These are phyloP conservation scores for Caracal caracal DNA, from an alignment of 2,113 vertebrate species.

Conservation along the genomic window DNA sequence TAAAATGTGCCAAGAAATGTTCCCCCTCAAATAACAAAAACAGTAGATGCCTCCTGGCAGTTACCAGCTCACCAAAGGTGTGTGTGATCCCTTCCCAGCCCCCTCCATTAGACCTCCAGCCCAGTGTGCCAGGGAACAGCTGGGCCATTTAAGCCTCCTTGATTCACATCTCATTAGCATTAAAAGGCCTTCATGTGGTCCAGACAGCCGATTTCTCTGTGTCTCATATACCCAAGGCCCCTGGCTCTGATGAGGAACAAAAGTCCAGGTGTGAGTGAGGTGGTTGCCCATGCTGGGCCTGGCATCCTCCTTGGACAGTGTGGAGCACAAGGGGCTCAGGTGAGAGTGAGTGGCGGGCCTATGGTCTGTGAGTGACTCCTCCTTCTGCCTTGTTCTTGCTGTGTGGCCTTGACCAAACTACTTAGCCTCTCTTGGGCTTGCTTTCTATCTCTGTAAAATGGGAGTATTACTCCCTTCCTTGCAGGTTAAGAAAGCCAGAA, in stretches of 20 bases:
- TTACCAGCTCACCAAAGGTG: not conserved
- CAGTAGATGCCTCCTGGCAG: not conserved
- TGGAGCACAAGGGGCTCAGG: not conserved
- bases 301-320: not conserved
- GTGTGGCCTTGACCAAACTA: not conserved
- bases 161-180: not conserved
- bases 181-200: not conserved
- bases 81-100: fast-evolving
- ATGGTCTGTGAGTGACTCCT: not conserved
- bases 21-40: not conserved
- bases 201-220: not conserved
- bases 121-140: not conserved
- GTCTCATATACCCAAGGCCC: not conserved
- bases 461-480: not conserved
- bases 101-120: not conserved
- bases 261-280: not conserved
- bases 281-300: not conserved
- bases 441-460: not conserved
- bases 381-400: not conserved
- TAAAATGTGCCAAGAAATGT: not conserved
- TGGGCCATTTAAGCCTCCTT: not conserved
- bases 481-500: not conserved
- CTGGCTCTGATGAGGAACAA: not conserved
- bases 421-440: not conserved
- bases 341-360: not conserved